Base-by-base conservation (phyloP, 2,888 invertebrate species). In the Ichneumon xanthorius region DNA sequence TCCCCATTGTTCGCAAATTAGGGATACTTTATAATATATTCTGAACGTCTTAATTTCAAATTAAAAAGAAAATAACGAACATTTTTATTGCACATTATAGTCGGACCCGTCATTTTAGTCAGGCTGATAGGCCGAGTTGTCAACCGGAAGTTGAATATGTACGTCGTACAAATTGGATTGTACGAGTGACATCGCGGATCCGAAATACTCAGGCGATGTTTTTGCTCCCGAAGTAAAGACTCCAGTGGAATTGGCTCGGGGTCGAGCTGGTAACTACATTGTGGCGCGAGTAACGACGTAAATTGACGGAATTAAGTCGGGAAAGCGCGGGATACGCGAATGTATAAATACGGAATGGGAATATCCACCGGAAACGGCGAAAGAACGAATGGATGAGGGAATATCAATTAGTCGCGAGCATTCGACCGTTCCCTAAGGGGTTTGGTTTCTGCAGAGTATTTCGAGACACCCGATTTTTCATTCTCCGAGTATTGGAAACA, bases 221-320 rank as follows among this genome's bases (percentile, higher is more conserved):
- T 55, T 58, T 26, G 26, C 19, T 14, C 55, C 50, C 61, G 68
- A 63, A 22, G 70, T 58, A 61, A 71, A 81, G 76, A 68, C 73
- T 40, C 67, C 55, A 73, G 67, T 67, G 22, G 67, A 50, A 75
- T 45, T 45, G 48, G 50, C 77, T 65, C 70, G 79, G 33, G 79
- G 68, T 70, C 79, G 70, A 76, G 80, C 53, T 80, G 71, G 16
- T 16, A 45, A 45, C 45, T 45, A 4, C 16, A 48, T 70, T 72
- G 63, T 63, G 40, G 30, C 76, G 14, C 40, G 67, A 80, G 63
- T 33, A 72, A 72, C 50, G 58, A 70, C 73, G 81, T 81, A 70
- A 78, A 85, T 81, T 85, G 50, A 73, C 30, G 73, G 67, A 85
- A 85, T 85, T 81, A 78, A 81, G 78, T 78, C 63, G 55, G 45